A percentile compares a stretch with the other conserved stretches of the same genome.
Conservation (phyloP, 2,888 invertebrate genomes). For the Xiphydria camelus region DNA sequence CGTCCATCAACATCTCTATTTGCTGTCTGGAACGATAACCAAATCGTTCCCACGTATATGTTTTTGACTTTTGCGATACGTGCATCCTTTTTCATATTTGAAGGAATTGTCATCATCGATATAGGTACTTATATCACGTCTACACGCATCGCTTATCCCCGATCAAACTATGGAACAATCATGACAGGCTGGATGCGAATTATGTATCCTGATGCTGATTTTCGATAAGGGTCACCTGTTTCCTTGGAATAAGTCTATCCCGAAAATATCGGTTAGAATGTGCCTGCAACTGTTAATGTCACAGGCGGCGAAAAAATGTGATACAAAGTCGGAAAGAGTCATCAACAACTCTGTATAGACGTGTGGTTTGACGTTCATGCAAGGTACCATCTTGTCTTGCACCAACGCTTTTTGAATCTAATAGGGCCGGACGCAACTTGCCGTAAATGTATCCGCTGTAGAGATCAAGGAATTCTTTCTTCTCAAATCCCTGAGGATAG, state of each 20-base stretch:
- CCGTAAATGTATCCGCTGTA: conserved; percentile 71
- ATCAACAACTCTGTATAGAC: conserved; percentile 80
- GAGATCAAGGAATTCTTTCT: conserved; percentile 67
- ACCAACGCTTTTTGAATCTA: conserved; percentile 79
- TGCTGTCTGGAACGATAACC: conserved; percentile 68
- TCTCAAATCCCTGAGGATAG: conserved; percentile 45
- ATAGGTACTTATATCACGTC: too few relatives aligned
- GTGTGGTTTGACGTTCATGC: conserved; percentile 86
- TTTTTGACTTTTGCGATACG: too few relatives aligned
- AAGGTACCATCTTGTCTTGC: conserved; percentile 79
- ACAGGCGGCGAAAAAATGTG: conserved; percentile 78
- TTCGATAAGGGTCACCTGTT: conserved; percentile 87
- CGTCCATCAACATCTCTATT: conserved; percentile 74
- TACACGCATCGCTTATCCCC: too few relatives aligned
- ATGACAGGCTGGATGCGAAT: too few relatives aligned
- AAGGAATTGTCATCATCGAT: too few relatives aligned
- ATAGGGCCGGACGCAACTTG: conserved; percentile 57
- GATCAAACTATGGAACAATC: too few relatives aligned
- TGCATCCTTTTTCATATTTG: too few relatives aligned
- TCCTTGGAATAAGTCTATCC: conserved; percentile 78
- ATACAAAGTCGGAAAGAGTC: conserved; percentile 79
- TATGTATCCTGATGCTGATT: too few relatives aligned
- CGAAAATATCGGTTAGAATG: conserved; percentile 76
- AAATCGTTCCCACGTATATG: too few relatives aligned
- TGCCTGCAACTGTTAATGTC: conserved; percentile 76